Percentiles rank a stretch among this genome's conserved stretches.
Conservation (phyloP, 30 jellyfish, hydroid and myxozoan genomes). For the Chironex yamaguchii region DNA sequence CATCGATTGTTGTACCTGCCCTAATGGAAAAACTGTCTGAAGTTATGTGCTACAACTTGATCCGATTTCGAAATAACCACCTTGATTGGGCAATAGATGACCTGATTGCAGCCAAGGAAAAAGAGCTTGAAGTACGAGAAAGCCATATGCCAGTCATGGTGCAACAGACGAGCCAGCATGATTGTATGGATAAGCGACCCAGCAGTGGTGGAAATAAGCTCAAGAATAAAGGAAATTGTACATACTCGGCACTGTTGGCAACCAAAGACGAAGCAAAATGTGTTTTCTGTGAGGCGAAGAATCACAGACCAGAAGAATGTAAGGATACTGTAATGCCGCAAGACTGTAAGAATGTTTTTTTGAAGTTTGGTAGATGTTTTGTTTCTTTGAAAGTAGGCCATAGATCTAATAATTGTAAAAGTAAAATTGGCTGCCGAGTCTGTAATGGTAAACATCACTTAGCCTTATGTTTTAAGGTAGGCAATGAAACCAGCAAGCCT, state of each 20-base stretch:
- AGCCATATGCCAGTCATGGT: neutral
- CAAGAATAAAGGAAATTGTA: neutral
- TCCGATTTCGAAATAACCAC: neutral
- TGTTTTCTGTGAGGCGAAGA: neutral
- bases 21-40: neutral
- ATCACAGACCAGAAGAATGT: neutral
- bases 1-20: neutral
- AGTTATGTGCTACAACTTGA: neutral
- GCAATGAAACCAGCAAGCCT: too few relatives aligned
- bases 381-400: too few relatives aligned
- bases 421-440: too few relatives aligned
- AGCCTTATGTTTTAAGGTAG: too few relatives aligned
- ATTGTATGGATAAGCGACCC: neutral
- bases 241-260: neutral
- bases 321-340: too few relatives aligned
- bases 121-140: conserved; percentile 8
- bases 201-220: neutral
- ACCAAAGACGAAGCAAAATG: neutral
- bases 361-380: too few relatives aligned
- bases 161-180: neutral
- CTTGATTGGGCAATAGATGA: neutral
- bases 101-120: neutral
- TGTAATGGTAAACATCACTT: too few relatives aligned
- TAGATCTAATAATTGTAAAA: too few relatives aligned
- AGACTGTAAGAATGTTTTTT: too few relatives aligned